phyloP scores from a whole-genome alignment of 2,888 invertebrate species.

The Ryuthela nishihirai region DNA sequence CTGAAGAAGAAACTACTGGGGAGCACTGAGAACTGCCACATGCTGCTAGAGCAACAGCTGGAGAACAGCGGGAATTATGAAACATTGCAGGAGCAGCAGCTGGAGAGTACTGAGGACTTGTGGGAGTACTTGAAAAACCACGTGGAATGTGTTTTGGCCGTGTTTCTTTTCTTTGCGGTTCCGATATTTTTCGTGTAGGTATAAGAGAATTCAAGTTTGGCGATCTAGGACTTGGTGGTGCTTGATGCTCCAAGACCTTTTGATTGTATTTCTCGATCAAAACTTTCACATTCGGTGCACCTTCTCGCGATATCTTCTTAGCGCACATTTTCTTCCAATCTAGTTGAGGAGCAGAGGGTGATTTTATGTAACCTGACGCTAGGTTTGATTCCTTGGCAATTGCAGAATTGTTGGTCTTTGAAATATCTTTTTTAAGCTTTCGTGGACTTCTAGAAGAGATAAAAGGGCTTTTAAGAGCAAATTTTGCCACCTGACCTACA shows the following conservation, averaged over 20 bases:
- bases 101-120: conserved; percentile 20
- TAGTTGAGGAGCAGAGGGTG: conserved; percentile 27
- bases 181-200: conserved; percentile 18
- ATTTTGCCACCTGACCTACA: too few relatives aligned
- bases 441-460: too few relatives aligned
- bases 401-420: too few relatives aligned
- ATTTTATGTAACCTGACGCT: conserved; percentile 17
- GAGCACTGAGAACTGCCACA: too few relatives aligned
- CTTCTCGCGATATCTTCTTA: conserved; percentile 20
- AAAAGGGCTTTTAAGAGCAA: too few relatives aligned
- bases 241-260: conserved; percentile 18
- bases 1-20: too few relatives aligned
- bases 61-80: too few relatives aligned
- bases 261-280: conserved; percentile 33
- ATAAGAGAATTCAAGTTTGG: conserved; percentile 16
- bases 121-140: conserved; percentile 16
- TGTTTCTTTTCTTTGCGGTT: neutral
- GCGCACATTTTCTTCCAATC: conserved; percentile 26
- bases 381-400: too few relatives aligned
- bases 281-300: conserved; percentile 23
- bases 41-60: too few relatives aligned
- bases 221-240: neutral
- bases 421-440: too few relatives aligned
- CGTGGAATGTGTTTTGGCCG: neutral
- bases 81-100: neutral